Percentiles rank a stretch among this genome's conserved stretches.
These are phyloP conservation scores for Archaeoteleia sp. DNA, from an alignment of 2,888 invertebrate species.

Conservation along the genomic window DNA sequence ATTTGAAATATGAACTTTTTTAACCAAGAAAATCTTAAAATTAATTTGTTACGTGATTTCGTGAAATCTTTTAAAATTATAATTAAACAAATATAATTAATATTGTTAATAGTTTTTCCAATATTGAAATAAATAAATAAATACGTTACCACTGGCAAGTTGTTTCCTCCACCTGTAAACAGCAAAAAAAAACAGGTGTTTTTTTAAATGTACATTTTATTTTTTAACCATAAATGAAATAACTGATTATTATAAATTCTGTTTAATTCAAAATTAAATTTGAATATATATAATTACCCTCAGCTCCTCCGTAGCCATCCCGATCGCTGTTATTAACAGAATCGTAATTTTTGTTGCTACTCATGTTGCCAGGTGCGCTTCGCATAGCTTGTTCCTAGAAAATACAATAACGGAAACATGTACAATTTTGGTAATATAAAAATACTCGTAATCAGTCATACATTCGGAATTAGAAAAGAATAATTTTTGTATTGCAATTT, in stretches of 20 bases:
- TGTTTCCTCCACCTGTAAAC: slow-evolving; percentile 71
- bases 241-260: not conserved
- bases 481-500: no score
- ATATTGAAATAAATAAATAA: no score
- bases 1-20: no score
- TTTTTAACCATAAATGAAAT: slow-evolving; percentile 2
- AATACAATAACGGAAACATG: slow-evolving; percentile 35
- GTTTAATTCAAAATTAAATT: no score
- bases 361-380: slow-evolving; percentile 61
- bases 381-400: slow-evolving; percentile 72
- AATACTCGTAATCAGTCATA: not conserved
- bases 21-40: no score
- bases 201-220: slow-evolving; percentile 4
- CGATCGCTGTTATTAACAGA: slow-evolving; percentile 69
- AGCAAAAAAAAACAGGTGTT: slow-evolving; percentile 17
- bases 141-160: slow-evolving; percentile 74
- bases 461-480: no score
- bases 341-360: slow-evolving; percentile 69
- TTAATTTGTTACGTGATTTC: no score
- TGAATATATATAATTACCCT: slow-evolving; percentile 64
- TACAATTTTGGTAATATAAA: not conserved
- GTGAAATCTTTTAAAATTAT: no score
- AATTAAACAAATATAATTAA: no score
- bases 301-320: slow-evolving; percentile 69
- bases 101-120: no score